These are phyloP conservation scores for Microtus pennsylvanicus DNA, from an alignment of 2,113 vertebrate species.

Conservation along the genomic window DNA sequence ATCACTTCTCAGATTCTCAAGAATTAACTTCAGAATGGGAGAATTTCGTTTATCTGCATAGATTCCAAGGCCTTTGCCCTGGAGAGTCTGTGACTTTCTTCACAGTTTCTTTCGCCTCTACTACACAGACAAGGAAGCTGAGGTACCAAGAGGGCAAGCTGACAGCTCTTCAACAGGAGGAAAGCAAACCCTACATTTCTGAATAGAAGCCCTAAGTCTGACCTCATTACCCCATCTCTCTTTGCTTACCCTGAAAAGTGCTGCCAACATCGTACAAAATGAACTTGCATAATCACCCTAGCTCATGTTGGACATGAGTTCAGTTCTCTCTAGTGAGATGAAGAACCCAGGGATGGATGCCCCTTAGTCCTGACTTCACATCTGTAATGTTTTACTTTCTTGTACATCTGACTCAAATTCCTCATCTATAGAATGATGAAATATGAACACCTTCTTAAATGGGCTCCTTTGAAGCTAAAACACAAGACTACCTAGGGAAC, in stretches of 20 bases:
- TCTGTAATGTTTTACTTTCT: neutral
- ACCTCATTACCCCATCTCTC: neutral
- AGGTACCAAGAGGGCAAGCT: neutral
- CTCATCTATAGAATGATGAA: neutral
- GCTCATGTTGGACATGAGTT: neutral
- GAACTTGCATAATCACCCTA: neutral
- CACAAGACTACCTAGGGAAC: neutral
- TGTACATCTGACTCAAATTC: neutral
- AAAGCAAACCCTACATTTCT: neutral
- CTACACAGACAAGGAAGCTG: neutral
- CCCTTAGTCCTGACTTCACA: neutral
- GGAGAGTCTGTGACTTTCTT: neutral
- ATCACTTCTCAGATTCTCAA: neutral
- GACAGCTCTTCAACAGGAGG: neutral
- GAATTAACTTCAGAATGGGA: neutral
- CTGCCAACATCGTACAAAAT: fast-evolving
- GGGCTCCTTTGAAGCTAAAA: neutral
- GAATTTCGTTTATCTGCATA: neutral
- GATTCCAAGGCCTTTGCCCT: neutral
- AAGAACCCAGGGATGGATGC: neutral
- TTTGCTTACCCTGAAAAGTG: fast-evolving
- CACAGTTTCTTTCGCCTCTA: neutral
- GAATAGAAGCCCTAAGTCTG: neutral
- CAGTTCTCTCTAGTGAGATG: neutral
- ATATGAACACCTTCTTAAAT: neutral